Conservation (phyloP, 2,113 vertebrate species). For the Tinamus guttatus region DNA sequence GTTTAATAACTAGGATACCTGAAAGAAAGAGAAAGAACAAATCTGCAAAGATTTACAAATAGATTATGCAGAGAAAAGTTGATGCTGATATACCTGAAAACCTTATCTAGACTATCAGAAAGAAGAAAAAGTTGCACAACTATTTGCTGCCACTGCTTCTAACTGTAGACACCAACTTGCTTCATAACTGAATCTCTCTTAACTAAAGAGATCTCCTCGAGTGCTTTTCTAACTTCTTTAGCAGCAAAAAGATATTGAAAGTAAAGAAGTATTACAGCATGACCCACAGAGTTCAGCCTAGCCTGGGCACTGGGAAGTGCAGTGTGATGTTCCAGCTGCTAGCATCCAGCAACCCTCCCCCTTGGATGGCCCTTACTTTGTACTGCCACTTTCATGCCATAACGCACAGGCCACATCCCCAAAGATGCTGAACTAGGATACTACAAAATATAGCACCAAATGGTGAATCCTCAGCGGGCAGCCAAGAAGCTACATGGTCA, state of each 20-base stretch:
- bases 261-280: not conserved
- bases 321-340: not conserved
- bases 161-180: not conserved
- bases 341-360: not conserved
- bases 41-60: not conserved
- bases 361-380: not conserved
- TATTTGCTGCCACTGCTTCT: not conserved
- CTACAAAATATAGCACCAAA: not conserved
- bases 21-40: not conserved
- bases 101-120: not conserved
- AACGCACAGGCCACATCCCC: not conserved
- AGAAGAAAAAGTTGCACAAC: not conserved
- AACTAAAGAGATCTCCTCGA: not conserved
- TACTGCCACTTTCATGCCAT: not conserved
- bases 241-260: not conserved
- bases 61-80: not conserved
- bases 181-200: not conserved
- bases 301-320: not conserved
- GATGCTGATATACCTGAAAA: not conserved
- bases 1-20: constrained; percentile 84
- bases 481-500: not conserved
- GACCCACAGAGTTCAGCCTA: not conserved
- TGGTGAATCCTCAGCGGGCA: not conserved
- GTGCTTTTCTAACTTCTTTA: not conserved
- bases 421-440: not conserved